Evolutionary conservation across 2,797 vertebrate species (phyloP).

Genomic region (Loris lydekkerianus): DNA sequence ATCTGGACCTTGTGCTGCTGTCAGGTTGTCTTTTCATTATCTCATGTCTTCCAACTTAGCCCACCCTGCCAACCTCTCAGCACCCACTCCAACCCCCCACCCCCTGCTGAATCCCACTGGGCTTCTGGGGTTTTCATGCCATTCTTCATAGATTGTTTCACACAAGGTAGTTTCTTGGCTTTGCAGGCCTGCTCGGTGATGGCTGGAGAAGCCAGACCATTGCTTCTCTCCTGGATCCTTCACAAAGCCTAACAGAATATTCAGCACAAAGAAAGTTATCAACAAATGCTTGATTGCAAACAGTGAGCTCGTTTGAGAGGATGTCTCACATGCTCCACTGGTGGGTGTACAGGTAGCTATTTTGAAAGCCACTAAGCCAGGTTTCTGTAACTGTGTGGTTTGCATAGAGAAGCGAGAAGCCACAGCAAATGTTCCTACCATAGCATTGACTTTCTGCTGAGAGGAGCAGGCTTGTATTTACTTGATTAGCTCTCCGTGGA

Average conservation of each 20-base stretch:
- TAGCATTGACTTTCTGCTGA: not conserved
- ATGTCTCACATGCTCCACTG: not conserved
- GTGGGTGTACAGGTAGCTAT: not conserved
- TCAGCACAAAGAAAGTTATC: not conserved
- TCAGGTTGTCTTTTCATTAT: not conserved
- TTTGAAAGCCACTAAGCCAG: conserved; percentile 6
- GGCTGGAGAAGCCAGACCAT: not conserved
- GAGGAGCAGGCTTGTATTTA: not conserved
- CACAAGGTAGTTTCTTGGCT: not conserved
- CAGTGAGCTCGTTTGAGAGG: not conserved
- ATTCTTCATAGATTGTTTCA: not conserved
- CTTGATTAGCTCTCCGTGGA: not conserved
- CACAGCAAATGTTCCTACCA: not conserved
- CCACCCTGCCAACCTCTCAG: not conserved
- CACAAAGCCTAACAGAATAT: not conserved
- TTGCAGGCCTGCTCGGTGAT: not conserved
- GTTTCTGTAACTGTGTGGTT: not conserved
- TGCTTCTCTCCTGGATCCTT: not conserved
- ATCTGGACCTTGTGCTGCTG: not conserved
- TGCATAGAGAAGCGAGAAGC: not conserved
- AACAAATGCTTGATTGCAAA: not conserved
- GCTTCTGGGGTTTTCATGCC: not conserved
- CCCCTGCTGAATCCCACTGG: not conserved
- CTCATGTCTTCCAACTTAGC: not conserved
- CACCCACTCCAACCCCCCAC: not conserved